Conservation (phyloP, 2,888 invertebrate species). For the Hipparchia semele region DNA sequence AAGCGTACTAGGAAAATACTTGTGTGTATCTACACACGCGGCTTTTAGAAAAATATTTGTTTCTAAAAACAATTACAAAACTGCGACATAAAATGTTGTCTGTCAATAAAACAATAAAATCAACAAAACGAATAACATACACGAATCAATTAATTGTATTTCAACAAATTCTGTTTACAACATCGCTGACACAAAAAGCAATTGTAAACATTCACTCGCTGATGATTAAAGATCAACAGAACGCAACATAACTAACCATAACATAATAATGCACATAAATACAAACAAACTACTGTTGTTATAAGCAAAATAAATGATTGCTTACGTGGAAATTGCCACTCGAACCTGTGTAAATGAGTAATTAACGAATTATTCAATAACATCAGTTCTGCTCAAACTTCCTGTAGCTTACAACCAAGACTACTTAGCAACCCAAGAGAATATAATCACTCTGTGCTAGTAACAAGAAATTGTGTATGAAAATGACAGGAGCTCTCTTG, state of each 20-base stretch:
- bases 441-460: too few relatives aligned
- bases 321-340: not conserved
- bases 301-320: not conserved
- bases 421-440: too few relatives aligned
- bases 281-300: not conserved
- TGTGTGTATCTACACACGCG: too few relatives aligned
- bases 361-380: not conserved
- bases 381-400: not conserved
- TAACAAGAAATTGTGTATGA: too few relatives aligned
- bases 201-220: not conserved
- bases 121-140: not conserved
- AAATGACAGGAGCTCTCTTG: too few relatives aligned
- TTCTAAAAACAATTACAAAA: too few relatives aligned
- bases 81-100: not conserved
- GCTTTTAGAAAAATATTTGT: too few relatives aligned
- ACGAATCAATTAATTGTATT: not conserved
- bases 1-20: too few relatives aligned
- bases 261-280: not conserved
- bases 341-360: not conserved
- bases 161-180: slow-evolving; percentile 2
- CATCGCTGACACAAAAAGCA: slow-evolving; percentile 3
- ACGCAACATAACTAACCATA: not conserved
- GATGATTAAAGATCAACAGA: not conserved
- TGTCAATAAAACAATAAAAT: not conserved
- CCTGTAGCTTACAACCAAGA: not conserved